These are phyloP conservation scores for Manis crassicaudata DNA, from an alignment of 2,797 vertebrate species.

Conservation along the genomic window DNA sequence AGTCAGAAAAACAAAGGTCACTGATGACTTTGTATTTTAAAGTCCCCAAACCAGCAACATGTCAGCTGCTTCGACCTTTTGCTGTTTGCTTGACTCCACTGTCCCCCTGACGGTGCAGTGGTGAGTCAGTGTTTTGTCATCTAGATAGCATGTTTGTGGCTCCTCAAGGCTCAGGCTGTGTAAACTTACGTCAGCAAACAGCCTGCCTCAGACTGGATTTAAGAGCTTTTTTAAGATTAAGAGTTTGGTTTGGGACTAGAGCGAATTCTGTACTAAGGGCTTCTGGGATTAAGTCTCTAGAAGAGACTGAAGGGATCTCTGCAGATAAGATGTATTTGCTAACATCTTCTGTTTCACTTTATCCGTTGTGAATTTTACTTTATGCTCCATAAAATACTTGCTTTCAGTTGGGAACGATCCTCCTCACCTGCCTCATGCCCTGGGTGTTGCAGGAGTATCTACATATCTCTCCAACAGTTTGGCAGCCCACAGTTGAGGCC, in stretches of 20 bases:
- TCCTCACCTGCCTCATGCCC: neutral
- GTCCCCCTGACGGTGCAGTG: neutral
- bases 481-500: neutral
- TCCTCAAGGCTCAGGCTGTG: neutral
- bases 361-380: neutral
- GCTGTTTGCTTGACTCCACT: neutral
- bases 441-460: neutral
- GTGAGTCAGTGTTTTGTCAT: neutral
- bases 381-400: neutral
- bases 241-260: neutral
- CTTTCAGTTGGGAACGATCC: neutral
- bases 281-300: neutral
- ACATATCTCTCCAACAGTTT: fast-evolving
- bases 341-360: neutral
- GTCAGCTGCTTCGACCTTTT: neutral
- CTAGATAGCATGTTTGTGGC: neutral
- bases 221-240: neutral
- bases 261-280: neutral
- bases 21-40: neutral
- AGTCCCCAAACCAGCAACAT: neutral
- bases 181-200: neutral
- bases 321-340: neutral
- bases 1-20: neutral
- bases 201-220: neutral
- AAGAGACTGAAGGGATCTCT: neutral